Evolutionary conservation across 2,888 invertebrate genomes (phyloP).

Genomic region (Papilio elwesi): DNA sequence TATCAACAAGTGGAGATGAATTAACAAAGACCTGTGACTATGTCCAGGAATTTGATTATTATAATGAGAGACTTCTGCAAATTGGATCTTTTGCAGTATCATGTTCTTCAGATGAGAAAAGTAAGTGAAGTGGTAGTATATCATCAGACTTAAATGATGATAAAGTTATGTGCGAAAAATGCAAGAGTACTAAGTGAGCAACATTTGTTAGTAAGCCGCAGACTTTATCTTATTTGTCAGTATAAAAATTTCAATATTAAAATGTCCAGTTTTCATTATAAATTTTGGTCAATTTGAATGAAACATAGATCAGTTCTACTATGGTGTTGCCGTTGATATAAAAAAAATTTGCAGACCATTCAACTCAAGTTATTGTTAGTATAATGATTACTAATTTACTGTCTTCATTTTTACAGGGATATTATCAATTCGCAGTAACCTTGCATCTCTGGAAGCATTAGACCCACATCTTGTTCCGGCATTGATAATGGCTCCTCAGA

Average conservation of each 20-base stretch:
- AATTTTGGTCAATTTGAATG: too few relatives aligned
- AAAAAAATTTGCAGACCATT: too few relatives aligned
- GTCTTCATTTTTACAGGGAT: constrained; percentile 77
- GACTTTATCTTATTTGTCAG: too few relatives aligned
- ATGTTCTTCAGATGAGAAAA: constrained; percentile 74
- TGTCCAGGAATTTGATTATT: constrained; percentile 86
- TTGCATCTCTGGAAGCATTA: constrained; percentile 87
- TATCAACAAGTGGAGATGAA: constrained; percentile 52
- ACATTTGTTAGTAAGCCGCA: too few relatives aligned
- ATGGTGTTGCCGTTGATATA: too few relatives aligned
- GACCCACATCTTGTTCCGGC: constrained; percentile 88
- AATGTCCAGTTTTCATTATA: too few relatives aligned
- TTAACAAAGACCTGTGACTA: constrained; percentile 74
- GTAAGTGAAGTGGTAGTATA: constrained; percentile 55
- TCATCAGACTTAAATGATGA: too few relatives aligned
- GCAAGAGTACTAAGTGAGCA: too few relatives aligned
- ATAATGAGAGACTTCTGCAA: constrained; percentile 87
- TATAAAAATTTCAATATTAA: too few relatives aligned
- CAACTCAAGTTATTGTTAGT: too few relatives aligned
- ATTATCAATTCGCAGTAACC: constrained; percentile 84
- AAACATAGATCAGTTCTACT: too few relatives aligned
- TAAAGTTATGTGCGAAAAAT: too few relatives aligned
- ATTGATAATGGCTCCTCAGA: constrained; percentile 78
- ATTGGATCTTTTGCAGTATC: constrained; percentile 89
- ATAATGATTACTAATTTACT: not conserved